Base-by-base conservation (phyloP, 2,888 invertebrate genomes). In the Parapristionchus giblindavisi region DNA sequence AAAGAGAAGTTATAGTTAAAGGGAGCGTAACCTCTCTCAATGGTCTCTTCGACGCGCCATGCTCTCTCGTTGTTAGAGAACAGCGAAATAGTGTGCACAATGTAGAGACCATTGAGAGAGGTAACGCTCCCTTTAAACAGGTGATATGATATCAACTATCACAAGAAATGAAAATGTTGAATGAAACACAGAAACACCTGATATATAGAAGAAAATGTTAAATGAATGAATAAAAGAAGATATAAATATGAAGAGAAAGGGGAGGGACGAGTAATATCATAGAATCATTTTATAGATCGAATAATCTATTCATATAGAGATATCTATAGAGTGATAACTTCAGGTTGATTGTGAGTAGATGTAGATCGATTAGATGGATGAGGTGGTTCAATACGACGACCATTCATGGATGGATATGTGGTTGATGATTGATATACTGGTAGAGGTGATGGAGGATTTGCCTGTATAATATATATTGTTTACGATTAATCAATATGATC, bases 321-420 rank as follows among this genome's bases (percentile, higher is more conserved):
- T 5, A 21, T 63, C 63, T 65, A 65, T 0, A 65, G 63, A 43
- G 63, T 65, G 32, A 65, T 65, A 40, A 65, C 63, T 14, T 65
- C 43, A 3, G 40, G 63, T n/a, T 61, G 38, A 3, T 38, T 17
- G 11, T 38, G 36, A n/a, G n/a, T 5, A 3, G 2, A 11, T 27
- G 2, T 29, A 54, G 11, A 17, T 24, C 2, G 2, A 2, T 24
- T 4, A 14, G 24, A 11, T 24, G 38, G 24, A 14, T 14, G 40
- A 24, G 40, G 5, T 0, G 27, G 1, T n/a, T 14, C 63, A 43
- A 40, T 14, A 40, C 32, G 27, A 17, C 29, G 40, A 27, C 17
- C 63, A 27, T 65, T 43, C 63, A 17, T 65, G 48, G 43, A 65
- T 43, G 17, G 63, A 40, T 29, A 43, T 40, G 63, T 65, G 40